Percentiles rank a stretch among this genome's conserved stretches.
These are phyloP conservation scores for Macrotis lagotis DNA, from an alignment of 2,113 vertebrate species.

Conservation along the genomic window DNA sequence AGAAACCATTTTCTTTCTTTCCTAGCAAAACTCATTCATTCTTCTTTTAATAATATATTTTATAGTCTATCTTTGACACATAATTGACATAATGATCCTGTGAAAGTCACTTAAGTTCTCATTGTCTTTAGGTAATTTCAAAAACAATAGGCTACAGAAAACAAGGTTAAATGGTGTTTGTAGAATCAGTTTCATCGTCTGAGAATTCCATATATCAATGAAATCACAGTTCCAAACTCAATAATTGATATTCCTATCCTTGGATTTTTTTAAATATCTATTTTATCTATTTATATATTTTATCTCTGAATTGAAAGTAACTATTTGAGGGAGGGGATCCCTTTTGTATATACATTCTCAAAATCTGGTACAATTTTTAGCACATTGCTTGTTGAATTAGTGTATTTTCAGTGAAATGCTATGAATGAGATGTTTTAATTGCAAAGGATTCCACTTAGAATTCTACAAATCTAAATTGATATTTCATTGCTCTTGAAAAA, in stretches of 20 bases:
- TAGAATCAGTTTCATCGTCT: not conserved
- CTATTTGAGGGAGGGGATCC: not conserved
- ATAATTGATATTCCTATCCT: not conserved
- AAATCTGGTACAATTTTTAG: not conserved
- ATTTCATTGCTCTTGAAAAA: not conserved
- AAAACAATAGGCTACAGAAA: not conserved
- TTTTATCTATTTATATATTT: not conserved
- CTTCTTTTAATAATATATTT: no score
- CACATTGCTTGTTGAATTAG: not conserved
- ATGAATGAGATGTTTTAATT: not conserved
- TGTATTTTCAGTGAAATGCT: not conserved
- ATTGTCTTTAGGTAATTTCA: not conserved
- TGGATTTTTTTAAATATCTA: not conserved
- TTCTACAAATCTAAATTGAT: not conserved
- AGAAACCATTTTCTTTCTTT: not conserved
- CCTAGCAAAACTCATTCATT: not conserved
- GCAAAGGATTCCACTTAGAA: not conserved
- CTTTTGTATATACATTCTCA: not conserved
- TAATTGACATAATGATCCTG: not conserved
- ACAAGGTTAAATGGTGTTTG: not conserved
- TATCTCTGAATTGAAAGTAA: not conserved
- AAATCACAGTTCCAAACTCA: not conserved
- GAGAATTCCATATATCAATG: not conserved
- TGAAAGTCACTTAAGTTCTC: not conserved
- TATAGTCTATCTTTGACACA: not conserved